Base-by-base conservation (phyloP, 1,140 invertebrate species). In the Leptinotarsa undecemlineata region DNA sequence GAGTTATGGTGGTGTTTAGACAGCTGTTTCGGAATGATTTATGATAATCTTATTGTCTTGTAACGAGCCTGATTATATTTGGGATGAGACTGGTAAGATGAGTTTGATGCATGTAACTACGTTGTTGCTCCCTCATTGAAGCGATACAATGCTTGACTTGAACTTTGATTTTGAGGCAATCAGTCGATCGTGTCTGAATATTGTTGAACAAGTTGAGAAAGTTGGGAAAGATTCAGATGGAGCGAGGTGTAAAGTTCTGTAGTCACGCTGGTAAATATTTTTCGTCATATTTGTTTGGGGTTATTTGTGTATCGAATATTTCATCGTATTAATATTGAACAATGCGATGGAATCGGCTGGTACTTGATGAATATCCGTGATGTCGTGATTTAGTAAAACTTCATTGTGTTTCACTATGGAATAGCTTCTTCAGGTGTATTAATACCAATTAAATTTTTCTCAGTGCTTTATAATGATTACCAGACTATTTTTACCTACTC, bases 1-100 rank as follows among this genome's bases (percentile, higher is more conserved):
- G 33, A n/a, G 51, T 4, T 57, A 57, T 19, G 14, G 60, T 60
- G 63, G 68, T 77, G 74, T 77, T 77, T 75, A 75, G 74, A 74
- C 71, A 77, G 75, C 71, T 73, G 70, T 21, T 57, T 61, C 20
- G 23, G 17, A 23, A 73, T 73, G 72, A 73, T 73, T 73, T 68
- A 73, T 68, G 26, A 73, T 73, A 68, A 73, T 66, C 72, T 73
- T 73, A 73, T 73, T 73, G 72, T 73, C 72, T 21, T 19, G 42
- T 51, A 48, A 73, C 62, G 57, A 51, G 23, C 47, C n/a, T 42
- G 72, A 73, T 73, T 73, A 73, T 73, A 47, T 69, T 48, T 21
- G 48, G 68, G 8, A 19, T 69, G 33, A 69, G 51, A 74, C 67
- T 69, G 48, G 57, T 47, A 69, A 69, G 68, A 51, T 69, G 48